These are phyloP conservation scores for Campopleginae sp. DNA, from an alignment of 2,888 invertebrate species.

Conservation along the genomic window DNA sequence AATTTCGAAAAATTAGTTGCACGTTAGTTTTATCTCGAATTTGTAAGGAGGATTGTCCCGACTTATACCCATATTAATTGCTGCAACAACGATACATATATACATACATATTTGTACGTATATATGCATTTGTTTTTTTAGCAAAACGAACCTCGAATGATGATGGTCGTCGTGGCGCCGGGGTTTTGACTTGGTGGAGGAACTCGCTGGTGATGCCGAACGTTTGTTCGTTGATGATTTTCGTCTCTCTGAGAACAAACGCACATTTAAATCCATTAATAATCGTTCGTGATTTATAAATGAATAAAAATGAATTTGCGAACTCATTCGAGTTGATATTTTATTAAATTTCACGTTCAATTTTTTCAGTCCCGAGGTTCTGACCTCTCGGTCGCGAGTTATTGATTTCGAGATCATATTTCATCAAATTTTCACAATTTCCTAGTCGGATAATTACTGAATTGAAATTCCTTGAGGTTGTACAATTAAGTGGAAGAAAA, in stretches of 20 bases:
- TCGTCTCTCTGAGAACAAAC: constrained; percentile 41
- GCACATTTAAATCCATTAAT: background rate
- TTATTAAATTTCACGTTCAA: too few species aligned
- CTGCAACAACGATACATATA: background rate
- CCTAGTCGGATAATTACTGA: background rate
- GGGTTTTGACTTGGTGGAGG: constrained; percentile 26
- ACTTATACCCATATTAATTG: constrained; percentile 42
- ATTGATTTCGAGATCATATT: too few species aligned
- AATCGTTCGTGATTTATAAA: background rate
- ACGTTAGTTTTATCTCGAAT: background rate
- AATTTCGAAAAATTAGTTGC: background rate
- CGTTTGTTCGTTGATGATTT: constrained; percentile 52
- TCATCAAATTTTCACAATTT: too few species aligned
- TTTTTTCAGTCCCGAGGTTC: background rate
- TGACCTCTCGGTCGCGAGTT: background rate
- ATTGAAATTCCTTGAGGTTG: background rate
- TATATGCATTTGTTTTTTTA: background rate
- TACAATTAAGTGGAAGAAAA: background rate
- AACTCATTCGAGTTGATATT: background rate
- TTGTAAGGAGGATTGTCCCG: constrained; percentile 1
- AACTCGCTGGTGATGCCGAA: constrained; percentile 44
- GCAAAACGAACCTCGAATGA: constrained; percentile 65
- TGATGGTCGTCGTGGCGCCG: constrained; percentile 44
- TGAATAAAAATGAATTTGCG: background rate
- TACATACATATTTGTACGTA: background rate